Percentiles rank a stretch among this genome's conserved stretches.
Evolutionary conservation across 2,113 vertebrate species (phyloP).

Genomic region (Eira barbara): DNA sequence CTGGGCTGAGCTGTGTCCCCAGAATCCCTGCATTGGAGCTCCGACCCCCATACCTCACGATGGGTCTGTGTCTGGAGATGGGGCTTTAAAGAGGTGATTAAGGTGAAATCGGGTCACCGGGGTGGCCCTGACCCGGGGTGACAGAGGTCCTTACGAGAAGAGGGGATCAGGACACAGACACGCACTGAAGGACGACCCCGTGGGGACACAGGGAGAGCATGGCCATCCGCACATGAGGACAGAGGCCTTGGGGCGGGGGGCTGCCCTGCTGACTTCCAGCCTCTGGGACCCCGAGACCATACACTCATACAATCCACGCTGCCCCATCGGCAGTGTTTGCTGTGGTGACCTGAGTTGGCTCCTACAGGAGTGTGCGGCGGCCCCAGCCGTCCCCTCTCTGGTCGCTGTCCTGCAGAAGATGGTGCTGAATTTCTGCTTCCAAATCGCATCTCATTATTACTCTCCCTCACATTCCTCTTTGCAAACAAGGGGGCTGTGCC

Average conservation of each 20-base stretch:
- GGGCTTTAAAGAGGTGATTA: not conserved
- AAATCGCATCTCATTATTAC: not conserved
- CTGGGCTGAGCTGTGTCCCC: not conserved
- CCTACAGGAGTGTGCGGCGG: rapidly evolving
- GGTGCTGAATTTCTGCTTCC: not conserved
- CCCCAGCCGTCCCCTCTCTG: not conserved
- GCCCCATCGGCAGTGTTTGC: rapidly evolving
- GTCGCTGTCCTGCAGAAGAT: not conserved
- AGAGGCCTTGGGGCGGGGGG: not conserved
- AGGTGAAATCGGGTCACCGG: not conserved
- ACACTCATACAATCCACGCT: rapidly evolving
- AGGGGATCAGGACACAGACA: not conserved
- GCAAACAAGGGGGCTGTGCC: too few species aligned
- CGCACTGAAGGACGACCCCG: rapidly evolving
- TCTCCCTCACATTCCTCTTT: not conserved
- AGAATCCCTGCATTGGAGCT: rapidly evolving
- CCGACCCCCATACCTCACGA: too few species aligned
- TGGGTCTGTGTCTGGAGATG: not conserved
- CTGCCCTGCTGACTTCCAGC: not conserved
- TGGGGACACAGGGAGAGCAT: not conserved
- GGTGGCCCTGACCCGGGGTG: rapidly evolving
- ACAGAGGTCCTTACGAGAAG: not conserved
- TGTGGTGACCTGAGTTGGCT: rapidly evolving
- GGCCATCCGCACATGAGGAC: rapidly evolving
- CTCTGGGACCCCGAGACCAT: rapidly evolving